These are phyloP conservation scores for Athripsodes cinereus DNA, from an alignment of 2,888 invertebrate genomes.

Conservation along the genomic window DNA sequence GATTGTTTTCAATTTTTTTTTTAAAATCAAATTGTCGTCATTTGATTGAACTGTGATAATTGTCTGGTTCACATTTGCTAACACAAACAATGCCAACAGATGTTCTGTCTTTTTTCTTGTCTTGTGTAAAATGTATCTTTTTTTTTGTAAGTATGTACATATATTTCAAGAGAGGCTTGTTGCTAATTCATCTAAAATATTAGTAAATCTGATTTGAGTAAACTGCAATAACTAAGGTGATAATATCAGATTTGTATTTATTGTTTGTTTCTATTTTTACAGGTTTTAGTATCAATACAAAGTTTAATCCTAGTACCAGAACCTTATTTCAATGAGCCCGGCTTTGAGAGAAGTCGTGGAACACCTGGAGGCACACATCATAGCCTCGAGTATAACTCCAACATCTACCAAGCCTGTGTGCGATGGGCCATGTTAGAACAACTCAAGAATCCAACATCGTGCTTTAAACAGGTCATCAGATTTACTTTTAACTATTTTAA, in stretches of 20 bases:
- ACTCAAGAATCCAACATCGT: conserved; percentile 80
- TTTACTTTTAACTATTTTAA: not conserved
- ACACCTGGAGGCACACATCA: conserved; percentile 84
- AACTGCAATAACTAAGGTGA: too few relatives aligned
- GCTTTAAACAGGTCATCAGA: conserved; percentile 73
- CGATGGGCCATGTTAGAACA: conserved; percentile 97
- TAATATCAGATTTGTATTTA: not conserved
- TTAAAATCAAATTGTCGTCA: not conserved
- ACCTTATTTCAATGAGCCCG: conserved; percentile 93
- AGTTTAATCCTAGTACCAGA: conserved; percentile 87
- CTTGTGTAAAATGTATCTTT: too few relatives aligned
- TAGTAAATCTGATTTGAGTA: too few relatives aligned
- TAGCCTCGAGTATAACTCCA: conserved; percentile 90
- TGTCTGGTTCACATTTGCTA: too few relatives aligned
- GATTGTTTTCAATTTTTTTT: not conserved
- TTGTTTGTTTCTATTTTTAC: conserved; percentile 17
- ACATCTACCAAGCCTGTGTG: conserved; percentile 90
- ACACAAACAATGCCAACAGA: too few relatives aligned
- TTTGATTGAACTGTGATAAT: not conserved
- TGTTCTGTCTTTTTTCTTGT: too few relatives aligned
- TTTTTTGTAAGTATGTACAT: too few relatives aligned
- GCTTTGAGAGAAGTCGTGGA: conserved; percentile 85
- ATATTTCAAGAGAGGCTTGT: not conserved
- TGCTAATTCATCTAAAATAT: not conserved
- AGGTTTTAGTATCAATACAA: conserved; percentile 90